These are phyloP conservation scores for Callinectes sapidus DNA, from an alignment of 2,888 invertebrate species.

Conservation along the genomic window DNA sequence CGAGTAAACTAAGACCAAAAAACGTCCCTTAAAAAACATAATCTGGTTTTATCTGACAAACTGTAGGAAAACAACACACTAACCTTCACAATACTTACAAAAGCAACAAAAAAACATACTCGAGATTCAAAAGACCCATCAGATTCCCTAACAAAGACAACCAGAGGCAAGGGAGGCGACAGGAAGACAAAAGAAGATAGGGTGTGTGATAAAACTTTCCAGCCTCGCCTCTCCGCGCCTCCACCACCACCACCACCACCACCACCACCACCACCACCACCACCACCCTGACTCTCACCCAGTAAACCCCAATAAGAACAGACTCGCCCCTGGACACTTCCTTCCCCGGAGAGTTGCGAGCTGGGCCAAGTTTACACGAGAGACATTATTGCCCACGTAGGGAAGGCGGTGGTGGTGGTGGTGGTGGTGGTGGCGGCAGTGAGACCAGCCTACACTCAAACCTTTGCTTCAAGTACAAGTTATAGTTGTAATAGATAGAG, in stretches of 20 bases:
- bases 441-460: neutral
- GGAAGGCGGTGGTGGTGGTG: neutral
- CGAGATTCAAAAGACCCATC: neutral
- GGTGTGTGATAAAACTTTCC: slow-evolving; percentile 18
- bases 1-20: neutral
- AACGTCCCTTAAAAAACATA: neutral
- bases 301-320: slow-evolving; percentile 14
- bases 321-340: slow-evolving; percentile 17
- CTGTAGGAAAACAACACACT: neutral
- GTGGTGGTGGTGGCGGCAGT: too few species aligned
- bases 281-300: neutral
- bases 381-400: slow-evolving; percentile 11
- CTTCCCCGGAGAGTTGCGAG: slow-evolving; percentile 28
- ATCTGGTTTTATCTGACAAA: neutral
- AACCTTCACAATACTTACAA: neutral
- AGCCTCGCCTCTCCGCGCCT: neutral
- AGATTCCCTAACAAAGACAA: neutral
- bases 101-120: neutral
- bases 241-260: neutral
- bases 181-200: neutral
- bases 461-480: neutral
- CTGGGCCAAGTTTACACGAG: slow-evolving; percentile 16
- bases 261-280: neutral
- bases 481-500: neutral
- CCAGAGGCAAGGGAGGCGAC: neutral